Evolutionary conservation across 2,888 invertebrate species (phyloP).

Genomic region (Protonemura montana): DNA sequence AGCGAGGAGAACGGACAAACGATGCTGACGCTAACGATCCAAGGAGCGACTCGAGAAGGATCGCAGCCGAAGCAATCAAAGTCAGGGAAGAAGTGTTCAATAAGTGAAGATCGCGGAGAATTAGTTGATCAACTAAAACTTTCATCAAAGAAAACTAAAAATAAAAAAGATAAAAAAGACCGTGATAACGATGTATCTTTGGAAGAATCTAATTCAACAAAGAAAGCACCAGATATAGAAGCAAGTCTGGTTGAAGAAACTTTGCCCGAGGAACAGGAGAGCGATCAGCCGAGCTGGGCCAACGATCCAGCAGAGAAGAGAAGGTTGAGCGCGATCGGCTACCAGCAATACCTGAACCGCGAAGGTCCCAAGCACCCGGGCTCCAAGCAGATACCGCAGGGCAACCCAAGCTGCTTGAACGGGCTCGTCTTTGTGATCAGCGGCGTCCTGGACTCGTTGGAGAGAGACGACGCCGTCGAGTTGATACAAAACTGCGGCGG

Average conservation of each 20-base stretch:
- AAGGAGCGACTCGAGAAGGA: background rate
- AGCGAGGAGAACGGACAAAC: constrained; percentile 38
- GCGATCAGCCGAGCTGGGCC: constrained; percentile 36
- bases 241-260: too few relatives aligned
- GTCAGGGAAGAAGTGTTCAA: background rate
- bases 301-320: constrained; percentile 63
- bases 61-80: background rate
- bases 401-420: constrained; percentile 74
- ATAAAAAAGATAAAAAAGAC: constrained; percentile 35
- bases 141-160: constrained; percentile 21
- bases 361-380: constrained; percentile 84
- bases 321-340: constrained; percentile 70
- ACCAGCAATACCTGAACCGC: constrained; percentile 79
- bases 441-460: constrained; percentile 87
- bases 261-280: constrained; percentile 29
- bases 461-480: constrained; percentile 78
- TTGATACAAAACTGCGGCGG: constrained; percentile 84
- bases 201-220: too few relatives aligned
- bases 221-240: too few relatives aligned
- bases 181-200: too few relatives aligned
- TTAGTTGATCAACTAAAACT: too few relatives aligned
- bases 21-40: constrained; percentile 46
- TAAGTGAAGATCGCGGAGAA: background rate
- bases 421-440: constrained; percentile 79
- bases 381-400: constrained; percentile 82